These are phyloP conservation scores for Pygmarrhopalites habei DNA, from an alignment of 1,140 invertebrate species.

Conservation along the genomic window DNA sequence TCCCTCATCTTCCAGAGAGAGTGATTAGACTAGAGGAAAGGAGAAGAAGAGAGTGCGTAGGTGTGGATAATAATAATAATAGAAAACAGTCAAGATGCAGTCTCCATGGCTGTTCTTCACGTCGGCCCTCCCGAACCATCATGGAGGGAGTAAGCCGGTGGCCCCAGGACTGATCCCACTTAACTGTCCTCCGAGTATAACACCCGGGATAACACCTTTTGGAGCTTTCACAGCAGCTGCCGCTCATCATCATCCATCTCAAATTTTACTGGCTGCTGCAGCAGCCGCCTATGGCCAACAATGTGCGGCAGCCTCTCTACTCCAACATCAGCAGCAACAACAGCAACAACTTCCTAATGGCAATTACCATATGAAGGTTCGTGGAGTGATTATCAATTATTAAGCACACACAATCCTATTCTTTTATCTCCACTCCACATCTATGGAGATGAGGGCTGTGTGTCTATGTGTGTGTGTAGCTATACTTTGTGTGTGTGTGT, in stretches of 20 bases:
- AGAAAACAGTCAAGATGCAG: slow-evolving; percentile 10
- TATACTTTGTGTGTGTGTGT: too few relatives aligned
- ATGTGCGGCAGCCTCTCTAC: slow-evolving; percentile 29
- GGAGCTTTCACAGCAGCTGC: slow-evolving; percentile 22
- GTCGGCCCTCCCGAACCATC: slow-evolving; percentile 22
- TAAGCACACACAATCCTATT: too few relatives aligned
- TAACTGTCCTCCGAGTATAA: slow-evolving; percentile 24
- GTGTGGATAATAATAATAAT: background rate
- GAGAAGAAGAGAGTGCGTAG: background rate
- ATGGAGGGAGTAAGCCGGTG: slow-evolving; percentile 18
- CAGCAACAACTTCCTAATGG: slow-evolving; percentile 28
- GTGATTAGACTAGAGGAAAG: too few relatives aligned
- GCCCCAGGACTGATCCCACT: slow-evolving; percentile 26
- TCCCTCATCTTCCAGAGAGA: too few relatives aligned
- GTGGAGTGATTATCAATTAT: too few relatives aligned
- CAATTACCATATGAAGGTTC: slow-evolving; percentile 31
- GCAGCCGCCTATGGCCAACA: slow-evolving; percentile 34
- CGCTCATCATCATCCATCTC: slow-evolving; percentile 32
- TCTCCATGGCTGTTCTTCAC: slow-evolving; percentile 29
- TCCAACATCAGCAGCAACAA: slow-evolving; percentile 25
- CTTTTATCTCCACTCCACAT: too few relatives aligned
- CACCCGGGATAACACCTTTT: slow-evolving; percentile 18
- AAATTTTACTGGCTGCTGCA: slow-evolving; percentile 31
- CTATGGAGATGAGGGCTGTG: too few relatives aligned
- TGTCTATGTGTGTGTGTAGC: too few relatives aligned